Conservation (phyloP, 2,797 vertebrate species). For the Acanthurus lineatus region DNA sequence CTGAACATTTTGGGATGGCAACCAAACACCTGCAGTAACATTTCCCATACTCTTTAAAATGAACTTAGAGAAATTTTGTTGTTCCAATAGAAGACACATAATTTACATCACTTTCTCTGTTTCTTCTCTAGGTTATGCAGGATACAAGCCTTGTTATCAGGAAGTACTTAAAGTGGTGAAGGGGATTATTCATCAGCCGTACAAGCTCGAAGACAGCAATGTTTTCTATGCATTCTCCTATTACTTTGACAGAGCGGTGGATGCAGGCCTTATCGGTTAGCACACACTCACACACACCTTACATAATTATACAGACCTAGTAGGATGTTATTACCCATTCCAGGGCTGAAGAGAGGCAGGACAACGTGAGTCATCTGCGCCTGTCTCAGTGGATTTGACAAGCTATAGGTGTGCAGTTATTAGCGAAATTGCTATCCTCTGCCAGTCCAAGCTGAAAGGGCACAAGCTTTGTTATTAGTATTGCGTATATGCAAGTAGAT, state of each 20-base stretch:
- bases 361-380: conserved; percentile 71
- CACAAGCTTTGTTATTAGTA: conserved; percentile 62
- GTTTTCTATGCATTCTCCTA: conserved; percentile 97
- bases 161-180: conserved; percentile 92
- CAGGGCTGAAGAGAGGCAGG: conserved; percentile 47
- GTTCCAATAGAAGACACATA: conserved; percentile 21
- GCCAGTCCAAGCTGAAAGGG: conserved; percentile 53
- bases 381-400: conserved; percentile 65
- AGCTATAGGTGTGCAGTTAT: conserved; percentile 70
- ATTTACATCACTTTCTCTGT: conserved; percentile 33
- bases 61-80: conserved; percentile 12
- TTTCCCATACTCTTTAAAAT: conserved; percentile 25
- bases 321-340: conserved; percentile 56
- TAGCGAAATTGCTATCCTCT: conserved; percentile 66
- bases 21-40: not conserved
- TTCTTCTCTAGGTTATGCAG: conserved; percentile 84
- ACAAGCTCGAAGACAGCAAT: conserved; percentile 85
- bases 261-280: conserved; percentile 93
- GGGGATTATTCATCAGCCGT: conserved; percentile 91
- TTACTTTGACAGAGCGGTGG: conserved; percentile 95
- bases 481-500: conserved; percentile 48
- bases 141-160: conserved; percentile 92
- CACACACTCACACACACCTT: conserved; percentile 50
- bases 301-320: conserved; percentile 65
- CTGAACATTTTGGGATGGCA: not conserved